Conservation (phyloP, 1,140 invertebrate genomes). For the Phenacoccus solenopsis region DNA sequence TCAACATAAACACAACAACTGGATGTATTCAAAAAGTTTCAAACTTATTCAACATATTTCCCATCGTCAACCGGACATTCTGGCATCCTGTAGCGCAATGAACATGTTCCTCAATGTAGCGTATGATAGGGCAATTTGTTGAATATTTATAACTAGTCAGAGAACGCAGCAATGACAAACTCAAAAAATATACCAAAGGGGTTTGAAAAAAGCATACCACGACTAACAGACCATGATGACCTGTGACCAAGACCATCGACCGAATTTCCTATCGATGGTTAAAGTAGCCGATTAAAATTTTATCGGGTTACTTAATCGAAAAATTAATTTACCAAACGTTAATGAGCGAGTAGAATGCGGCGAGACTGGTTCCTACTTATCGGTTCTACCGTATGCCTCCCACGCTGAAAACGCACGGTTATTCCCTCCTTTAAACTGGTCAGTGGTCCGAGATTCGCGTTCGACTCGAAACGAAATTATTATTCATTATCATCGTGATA, state of each 20-base stretch:
- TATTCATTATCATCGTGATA: neutral
- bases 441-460: neutral
- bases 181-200: neutral
- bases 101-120: neutral
- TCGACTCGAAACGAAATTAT: neutral
- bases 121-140: neutral
- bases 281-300: neutral
- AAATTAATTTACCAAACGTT: neutral
- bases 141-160: neutral
- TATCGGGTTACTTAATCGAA: neutral
- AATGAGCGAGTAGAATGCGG: neutral
- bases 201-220: too few species aligned
- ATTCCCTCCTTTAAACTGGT: neutral
- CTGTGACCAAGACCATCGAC: neutral
- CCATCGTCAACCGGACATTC: neutral
- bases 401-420: neutral
- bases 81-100: neutral
- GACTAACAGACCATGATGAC: too few species aligned
- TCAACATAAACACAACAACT: neutral
- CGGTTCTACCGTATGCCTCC: too few species aligned
- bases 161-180: neutral
- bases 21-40: neutral
- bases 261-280: too few species aligned
- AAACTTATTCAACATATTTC: neutral
- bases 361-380: neutral